A percentile compares a stretch with the other conserved stretches of the same genome.
Conservation (phyloP, 2,797 vertebrate genomes). For the Paratrypauchen microcephalus region DNA sequence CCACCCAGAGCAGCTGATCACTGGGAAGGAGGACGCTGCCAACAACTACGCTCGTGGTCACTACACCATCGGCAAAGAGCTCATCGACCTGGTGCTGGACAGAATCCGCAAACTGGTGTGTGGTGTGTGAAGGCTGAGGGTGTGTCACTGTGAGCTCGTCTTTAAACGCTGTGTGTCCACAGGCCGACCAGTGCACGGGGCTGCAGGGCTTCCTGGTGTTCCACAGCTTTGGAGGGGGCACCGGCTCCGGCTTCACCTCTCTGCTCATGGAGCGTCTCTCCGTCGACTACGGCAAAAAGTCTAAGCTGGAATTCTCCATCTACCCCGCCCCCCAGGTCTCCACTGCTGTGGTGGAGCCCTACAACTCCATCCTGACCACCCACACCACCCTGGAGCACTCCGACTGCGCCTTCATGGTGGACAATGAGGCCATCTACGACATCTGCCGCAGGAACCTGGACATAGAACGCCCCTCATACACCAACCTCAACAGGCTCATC, state of each 20-base stretch:
- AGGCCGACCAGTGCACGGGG: slow-evolving; percentile 59
- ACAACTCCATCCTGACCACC: slow-evolving; percentile 68
- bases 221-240: slow-evolving; percentile 34
- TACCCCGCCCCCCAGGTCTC: slow-evolving; percentile 69
- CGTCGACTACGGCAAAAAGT: slow-evolving; percentile 68
- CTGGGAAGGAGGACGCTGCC: slow-evolving; percentile 81
- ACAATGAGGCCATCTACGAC: slow-evolving; percentile 49
- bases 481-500: slow-evolving; percentile 59
- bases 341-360: slow-evolving; percentile 68
- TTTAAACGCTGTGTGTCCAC: background rate
- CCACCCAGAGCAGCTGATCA: slow-evolving; percentile 83
- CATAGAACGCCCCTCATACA: slow-evolving; percentile 49
- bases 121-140: background rate
- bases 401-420: slow-evolving; percentile 73
- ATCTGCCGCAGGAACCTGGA: slow-evolving; percentile 57
- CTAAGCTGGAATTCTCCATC: slow-evolving; percentile 69
- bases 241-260: slow-evolving; percentile 50
- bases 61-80: slow-evolving; percentile 79
- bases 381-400: slow-evolving; percentile 73
- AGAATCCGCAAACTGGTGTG: slow-evolving; percentile 64
- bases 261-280: slow-evolving; percentile 64
- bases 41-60: slow-evolving; percentile 82
- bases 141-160: background rate
- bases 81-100: slow-evolving; percentile 68
- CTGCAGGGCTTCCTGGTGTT: slow-evolving; percentile 71